Percentiles rank a stretch among this genome's conserved stretches.
Conservation (phyloP, 2,888 invertebrate species). For the Heliconius ethilla region DNA sequence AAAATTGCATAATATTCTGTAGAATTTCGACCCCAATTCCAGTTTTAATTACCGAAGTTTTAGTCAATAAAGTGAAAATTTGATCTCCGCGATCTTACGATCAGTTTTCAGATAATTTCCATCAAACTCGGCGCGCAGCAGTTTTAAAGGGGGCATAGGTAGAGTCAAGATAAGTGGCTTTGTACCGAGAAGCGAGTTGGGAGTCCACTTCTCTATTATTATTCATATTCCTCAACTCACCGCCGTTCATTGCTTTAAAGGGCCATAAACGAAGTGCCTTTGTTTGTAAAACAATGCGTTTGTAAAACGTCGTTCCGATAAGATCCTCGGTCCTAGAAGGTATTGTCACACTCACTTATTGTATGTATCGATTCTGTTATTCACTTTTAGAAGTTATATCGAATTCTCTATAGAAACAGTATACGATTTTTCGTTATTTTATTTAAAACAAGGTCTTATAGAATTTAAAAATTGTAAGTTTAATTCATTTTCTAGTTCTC, state of each 20-base stretch:
- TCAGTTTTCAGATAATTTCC: constrained; percentile 28
- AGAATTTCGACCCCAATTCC: background rate
- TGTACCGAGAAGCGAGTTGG: too few relatives aligned
- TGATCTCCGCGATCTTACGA: constrained; percentile 21
- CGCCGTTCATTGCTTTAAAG: constrained; percentile 16
- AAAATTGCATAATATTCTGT: background rate
- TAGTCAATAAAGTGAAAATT: constrained; percentile 22
- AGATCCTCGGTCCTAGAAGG: background rate
- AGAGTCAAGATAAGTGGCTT: too few relatives aligned
- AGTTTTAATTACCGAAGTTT: constrained; percentile 25
- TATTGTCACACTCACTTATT: constrained; percentile 14
- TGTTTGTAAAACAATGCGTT: constrained; percentile 28
- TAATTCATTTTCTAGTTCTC: background rate
- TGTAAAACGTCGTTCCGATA: constrained; percentile 12
- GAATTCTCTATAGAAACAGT: background rate
- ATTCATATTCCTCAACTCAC: constrained; percentile 2
- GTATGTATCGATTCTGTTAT: constrained; percentile 1
- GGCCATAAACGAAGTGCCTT: constrained; percentile 25
- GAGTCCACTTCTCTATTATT: constrained; percentile 23
- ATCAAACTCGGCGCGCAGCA: too few relatives aligned
- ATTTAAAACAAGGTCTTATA: background rate
- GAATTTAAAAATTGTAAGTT: background rate
- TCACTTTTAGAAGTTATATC: background rate
- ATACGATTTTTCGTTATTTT: background rate
- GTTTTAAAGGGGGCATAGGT: too few relatives aligned